phyloP scores from a whole-genome alignment of 2,113 vertebrate genomes.

The Crotalus helleri region DNA sequence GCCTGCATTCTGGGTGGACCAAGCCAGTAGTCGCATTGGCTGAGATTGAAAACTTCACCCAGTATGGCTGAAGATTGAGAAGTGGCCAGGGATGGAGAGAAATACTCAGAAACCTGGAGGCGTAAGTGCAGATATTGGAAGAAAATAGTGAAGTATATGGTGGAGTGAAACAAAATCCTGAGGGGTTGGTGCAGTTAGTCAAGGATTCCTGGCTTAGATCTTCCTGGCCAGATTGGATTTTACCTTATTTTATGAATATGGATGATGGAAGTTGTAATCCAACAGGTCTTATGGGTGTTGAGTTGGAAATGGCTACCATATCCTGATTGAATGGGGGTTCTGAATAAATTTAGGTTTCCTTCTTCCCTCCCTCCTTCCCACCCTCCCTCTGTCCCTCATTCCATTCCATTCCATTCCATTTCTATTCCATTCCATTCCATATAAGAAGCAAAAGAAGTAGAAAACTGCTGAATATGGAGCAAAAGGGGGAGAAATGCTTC shows the following conservation, averaged over 20 bases:
- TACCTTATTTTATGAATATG: not conserved
- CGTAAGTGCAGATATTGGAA: not conserved
- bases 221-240: not conserved
- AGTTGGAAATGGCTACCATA: not conserved
- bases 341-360: not conserved
- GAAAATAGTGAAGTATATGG: not conserved
- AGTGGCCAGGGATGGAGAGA: not conserved
- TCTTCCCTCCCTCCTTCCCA: too few relatives aligned
- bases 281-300: not conserved
- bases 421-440: too few relatives aligned
- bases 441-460: not conserved
- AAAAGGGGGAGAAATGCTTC: not conserved
- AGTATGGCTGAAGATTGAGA: not conserved
- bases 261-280: not conserved
- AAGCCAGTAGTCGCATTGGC: not conserved
- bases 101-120: not conserved
- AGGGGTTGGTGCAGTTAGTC: not conserved
- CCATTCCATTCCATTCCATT: too few relatives aligned
- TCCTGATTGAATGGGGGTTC: not conserved
- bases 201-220: not conserved
- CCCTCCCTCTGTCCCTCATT: too few relatives aligned
- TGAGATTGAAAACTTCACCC: not conserved
- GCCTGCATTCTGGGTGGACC: not conserved
- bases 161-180: not conserved
- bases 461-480: not conserved